Percentiles rank a stretch among this genome's conserved stretches.
phyloP scores from a whole-genome alignment of 1,140 invertebrate genomes.

The Hycleus cichorii region DNA sequence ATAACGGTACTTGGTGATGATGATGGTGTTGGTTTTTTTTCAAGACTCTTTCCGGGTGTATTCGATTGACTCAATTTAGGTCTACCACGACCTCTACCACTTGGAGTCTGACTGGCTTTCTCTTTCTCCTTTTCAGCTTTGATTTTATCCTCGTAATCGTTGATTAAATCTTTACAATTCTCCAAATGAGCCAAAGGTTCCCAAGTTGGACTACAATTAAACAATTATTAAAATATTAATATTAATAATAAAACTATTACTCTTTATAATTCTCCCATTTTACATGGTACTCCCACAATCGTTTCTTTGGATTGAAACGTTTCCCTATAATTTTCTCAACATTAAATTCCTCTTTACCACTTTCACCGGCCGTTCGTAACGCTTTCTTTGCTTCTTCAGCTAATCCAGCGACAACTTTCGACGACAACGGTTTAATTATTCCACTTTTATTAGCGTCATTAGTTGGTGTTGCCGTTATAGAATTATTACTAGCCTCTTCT shows the following conservation, averaged over 20 bases:
- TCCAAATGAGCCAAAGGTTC: slow-evolving; percentile 65
- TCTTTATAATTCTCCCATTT: slow-evolving; percentile 74
- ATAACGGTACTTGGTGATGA: slow-evolving; percentile 34
- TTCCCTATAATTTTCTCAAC: slow-evolving; percentile 76
- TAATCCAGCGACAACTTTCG: not conserved
- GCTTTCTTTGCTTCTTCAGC: slow-evolving; percentile 38
- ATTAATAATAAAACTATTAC: slow-evolving; percentile 44
- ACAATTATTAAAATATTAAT: slow-evolving; percentile 6
- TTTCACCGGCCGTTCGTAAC: slow-evolving; percentile 41
- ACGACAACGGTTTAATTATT: not conserved
- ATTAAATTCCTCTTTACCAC: slow-evolving; percentile 51
- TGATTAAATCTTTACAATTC: slow-evolving; percentile 63
- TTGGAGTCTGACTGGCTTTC: slow-evolving; percentile 33
- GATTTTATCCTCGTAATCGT: slow-evolving; percentile 75
- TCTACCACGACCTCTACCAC: slow-evolving; percentile 26
- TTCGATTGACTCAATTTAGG: slow-evolving; percentile 28
- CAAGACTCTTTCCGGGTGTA: not conserved
- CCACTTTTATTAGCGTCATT: not conserved
- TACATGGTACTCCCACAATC: slow-evolving; percentile 68
- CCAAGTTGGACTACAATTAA: slow-evolving; percentile 57
- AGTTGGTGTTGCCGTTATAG: not conserved
- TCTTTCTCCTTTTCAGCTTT: slow-evolving; percentile 59
- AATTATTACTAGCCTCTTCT: too few species aligned
- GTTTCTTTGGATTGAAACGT: slow-evolving; percentile 67
- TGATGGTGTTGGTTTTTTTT: not conserved